Conservation (phyloP, 2,113 vertebrate genomes). For the Cygnus atratus region DNA sequence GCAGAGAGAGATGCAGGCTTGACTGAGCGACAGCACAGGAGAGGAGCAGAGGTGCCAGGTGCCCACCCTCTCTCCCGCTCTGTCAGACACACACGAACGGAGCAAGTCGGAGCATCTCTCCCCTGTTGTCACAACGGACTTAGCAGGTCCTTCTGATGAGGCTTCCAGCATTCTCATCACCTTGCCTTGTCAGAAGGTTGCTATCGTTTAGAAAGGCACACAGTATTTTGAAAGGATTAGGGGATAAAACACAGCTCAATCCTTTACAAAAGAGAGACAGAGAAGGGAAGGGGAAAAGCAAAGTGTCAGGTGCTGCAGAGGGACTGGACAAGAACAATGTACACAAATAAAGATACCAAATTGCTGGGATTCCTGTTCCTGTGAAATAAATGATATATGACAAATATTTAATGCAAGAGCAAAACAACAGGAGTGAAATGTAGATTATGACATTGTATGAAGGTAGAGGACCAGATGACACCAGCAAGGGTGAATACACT, state of each 20-base stretch:
- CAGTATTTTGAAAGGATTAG: conserved; percentile 79
- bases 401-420: conserved; percentile 11
- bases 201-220: conserved; percentile 75
- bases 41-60: not conserved
- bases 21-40: conserved; percentile 13
- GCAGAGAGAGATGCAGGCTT: not conserved
- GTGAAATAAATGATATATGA: not conserved
- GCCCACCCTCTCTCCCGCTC: conserved; percentile 6
- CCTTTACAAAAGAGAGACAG: conserved; percentile 43
- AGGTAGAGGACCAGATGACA: not conserved
- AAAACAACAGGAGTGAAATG: not conserved
- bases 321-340: not conserved
- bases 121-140: conserved; percentile 81
- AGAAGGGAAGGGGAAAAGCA: not conserved
- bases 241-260: conserved; percentile 75
- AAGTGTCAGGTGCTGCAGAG: conserved; percentile 70
- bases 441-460: not conserved
- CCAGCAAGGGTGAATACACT: not conserved
- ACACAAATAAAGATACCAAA: not conserved
- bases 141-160: conserved; percentile 72
- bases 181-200: conserved; percentile 80
- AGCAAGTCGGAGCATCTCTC: conserved; percentile 66
- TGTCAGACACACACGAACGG: conserved; percentile 40
- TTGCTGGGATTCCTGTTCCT: not conserved
- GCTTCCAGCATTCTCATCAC: conserved; percentile 76